phyloP scores from a whole-genome alignment of 2,113 vertebrate genomes.

The Hiodon tergisus region DNA sequence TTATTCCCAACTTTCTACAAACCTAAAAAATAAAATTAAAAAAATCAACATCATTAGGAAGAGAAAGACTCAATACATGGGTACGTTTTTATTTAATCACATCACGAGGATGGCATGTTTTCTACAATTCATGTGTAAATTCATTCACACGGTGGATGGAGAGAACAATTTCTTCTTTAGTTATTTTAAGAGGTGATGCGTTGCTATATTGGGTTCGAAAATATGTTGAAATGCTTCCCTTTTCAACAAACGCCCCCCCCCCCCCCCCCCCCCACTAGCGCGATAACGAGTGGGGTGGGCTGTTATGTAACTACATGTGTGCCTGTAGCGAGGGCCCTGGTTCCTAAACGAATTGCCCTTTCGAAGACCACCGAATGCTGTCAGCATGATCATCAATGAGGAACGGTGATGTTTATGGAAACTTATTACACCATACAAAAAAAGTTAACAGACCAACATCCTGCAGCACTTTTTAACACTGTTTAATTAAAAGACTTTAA shows the following conservation, averaged over 20 bases:
- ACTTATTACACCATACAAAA: no score
- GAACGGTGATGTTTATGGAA: neutral
- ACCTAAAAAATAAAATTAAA: slow-evolving; percentile 62
- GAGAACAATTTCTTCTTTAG: no score
- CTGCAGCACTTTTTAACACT: no score
- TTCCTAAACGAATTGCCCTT: neutral
- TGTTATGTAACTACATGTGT: slow-evolving; percentile 1
- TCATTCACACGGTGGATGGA: no score
- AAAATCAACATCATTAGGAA: neutral
- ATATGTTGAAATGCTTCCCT: neutral
- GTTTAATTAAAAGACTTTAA: no score
- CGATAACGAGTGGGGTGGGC: neutral
- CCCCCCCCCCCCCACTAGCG: neutral
- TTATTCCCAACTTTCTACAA: slow-evolving; percentile 90
- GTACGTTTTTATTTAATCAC: neutral
- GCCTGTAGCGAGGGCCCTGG: neutral
- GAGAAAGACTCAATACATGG: neutral
- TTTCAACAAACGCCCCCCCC: neutral
- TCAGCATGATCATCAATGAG: neutral
- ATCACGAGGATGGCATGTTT: neutral
- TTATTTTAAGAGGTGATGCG: no score
- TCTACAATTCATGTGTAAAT: no score
- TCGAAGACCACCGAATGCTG: neutral
- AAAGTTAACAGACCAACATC: neutral
- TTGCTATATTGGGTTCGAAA: no score